Evolutionary conservation across 2,113 vertebrate genomes (phyloP).

Genomic region (Willisornis vidua): DNA sequence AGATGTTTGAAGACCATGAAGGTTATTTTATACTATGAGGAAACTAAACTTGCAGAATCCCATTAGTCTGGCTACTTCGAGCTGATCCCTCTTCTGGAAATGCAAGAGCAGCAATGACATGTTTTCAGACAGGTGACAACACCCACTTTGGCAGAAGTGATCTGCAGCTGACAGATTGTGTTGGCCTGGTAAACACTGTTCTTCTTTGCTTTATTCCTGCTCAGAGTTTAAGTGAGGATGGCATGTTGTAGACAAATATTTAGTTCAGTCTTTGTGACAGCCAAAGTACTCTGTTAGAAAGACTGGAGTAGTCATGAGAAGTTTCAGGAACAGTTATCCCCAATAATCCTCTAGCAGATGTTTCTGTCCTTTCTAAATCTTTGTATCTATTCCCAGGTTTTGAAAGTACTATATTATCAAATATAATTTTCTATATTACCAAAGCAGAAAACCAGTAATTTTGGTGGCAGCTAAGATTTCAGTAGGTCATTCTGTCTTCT

Average conservation of each 20-base stretch:
- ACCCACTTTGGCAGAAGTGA: neutral
- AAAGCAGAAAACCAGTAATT: neutral
- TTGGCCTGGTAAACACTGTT: neutral
- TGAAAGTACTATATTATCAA: neutral
- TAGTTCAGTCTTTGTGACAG: neutral
- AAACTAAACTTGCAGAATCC: neutral
- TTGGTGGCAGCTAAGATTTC: neutral
- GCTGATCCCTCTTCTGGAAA: neutral
- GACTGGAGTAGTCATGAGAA: neutral
- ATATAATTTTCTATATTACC: neutral
- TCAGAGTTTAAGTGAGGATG: neutral
- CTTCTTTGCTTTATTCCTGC: neutral
- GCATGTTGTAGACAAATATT: fast-evolving
- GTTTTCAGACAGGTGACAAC: neutral
- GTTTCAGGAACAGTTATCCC: neutral
- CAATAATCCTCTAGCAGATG: neutral
- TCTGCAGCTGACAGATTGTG: neutral
- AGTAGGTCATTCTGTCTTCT: neutral
- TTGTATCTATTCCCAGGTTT: neutral
- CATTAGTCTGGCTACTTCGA: neutral
- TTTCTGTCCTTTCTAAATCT: neutral
- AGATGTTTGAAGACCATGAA: neutral
- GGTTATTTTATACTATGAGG: neutral
- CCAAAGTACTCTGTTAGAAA: neutral
- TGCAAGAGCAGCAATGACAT: fast-evolving